Evolutionary conservation across 2,797 vertebrate genomes (phyloP).

Genomic region (Gymnopithys bicolor): DNA sequence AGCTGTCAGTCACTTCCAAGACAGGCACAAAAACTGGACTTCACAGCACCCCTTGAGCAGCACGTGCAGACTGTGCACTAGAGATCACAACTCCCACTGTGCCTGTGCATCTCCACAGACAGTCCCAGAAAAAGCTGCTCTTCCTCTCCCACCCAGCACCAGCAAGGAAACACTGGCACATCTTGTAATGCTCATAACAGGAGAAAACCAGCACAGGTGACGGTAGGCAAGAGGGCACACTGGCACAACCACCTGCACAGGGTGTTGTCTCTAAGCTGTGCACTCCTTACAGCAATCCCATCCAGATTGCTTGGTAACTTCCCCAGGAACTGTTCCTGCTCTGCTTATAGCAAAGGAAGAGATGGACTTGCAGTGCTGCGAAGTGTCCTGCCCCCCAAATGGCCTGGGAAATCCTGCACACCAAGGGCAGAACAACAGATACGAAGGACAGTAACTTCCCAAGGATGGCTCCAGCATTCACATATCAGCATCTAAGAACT

Average conservation of each 20-base stretch:
- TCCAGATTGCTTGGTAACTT: not conserved
- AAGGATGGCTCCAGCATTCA: not conserved
- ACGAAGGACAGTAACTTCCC: not conserved
- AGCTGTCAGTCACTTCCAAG: not conserved
- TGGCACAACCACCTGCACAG: not conserved
- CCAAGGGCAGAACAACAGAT: not conserved
- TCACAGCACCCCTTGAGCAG: not conserved
- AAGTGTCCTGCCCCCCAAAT: not conserved
- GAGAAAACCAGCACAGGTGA: not conserved
- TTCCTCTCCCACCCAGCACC: not conserved
- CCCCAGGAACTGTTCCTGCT: not conserved
- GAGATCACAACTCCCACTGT: not conserved
- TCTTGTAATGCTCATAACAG: not conserved
- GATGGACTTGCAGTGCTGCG: not conserved
- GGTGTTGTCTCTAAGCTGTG: not conserved
- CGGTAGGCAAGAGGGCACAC: not conserved
- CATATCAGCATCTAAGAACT: not conserved
- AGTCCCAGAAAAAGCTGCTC: not conserved
- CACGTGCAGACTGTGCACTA: accelerated
- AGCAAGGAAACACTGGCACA: accelerated
- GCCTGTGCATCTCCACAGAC: not conserved
- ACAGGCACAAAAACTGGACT: not conserved
- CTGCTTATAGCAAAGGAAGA: not conserved
- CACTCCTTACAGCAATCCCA: not conserved
- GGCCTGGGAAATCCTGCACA: not conserved